Base-by-base conservation (phyloP, 2,888 invertebrate species). In the Napeogenes inachia region DNA sequence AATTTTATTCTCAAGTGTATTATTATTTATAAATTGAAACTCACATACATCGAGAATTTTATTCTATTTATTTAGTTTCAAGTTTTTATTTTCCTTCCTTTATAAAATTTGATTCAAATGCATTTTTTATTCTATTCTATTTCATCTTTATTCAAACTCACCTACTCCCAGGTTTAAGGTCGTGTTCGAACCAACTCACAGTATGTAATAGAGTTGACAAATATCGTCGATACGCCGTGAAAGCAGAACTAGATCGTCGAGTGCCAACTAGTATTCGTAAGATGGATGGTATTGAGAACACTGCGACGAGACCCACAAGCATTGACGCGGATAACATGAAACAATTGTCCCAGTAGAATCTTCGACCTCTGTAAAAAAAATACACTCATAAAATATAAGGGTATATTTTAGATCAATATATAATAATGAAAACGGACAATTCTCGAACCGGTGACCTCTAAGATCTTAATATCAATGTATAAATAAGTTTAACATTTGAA, bases 131-230 rank as follows among this genome's bases (percentile, higher is more conserved):
- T 38, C 1, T 6, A 42, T 10, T 42, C 0, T 42, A 42, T 50
- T 12, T 30, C 4, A 50, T 10, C 10, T 50, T 10, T 50, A 21
- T 10, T 30, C 3, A 54, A 61, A 86, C 91, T 85, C 79, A 94
- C 94, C 79, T 81, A 59, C 92, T 92, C 45, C 92, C 90, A 1
- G 92, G 92, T 68, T 92, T 92, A 45, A 95, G 91, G 59, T 94
- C 93, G 42, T 93, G 85, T 63, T 93, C 92, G 78, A 97, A 96
- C 98, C 98, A 98, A 4, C 93, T 82, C 13, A 93, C 81, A 63
- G 95, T 93, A 75, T 97, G 96, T 4, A 94, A 89, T 53, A 96
- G 86, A 0, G 98, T 98, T 5, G 94, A 92, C 8, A 96, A 82
- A 78, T 98, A 98, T 71, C 98, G 91, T 65, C 91, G 92, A 81